These are phyloP conservation scores for Heteromyza rotundicornis DNA, from an alignment of 2,888 invertebrate genomes.

Conservation along the genomic window DNA sequence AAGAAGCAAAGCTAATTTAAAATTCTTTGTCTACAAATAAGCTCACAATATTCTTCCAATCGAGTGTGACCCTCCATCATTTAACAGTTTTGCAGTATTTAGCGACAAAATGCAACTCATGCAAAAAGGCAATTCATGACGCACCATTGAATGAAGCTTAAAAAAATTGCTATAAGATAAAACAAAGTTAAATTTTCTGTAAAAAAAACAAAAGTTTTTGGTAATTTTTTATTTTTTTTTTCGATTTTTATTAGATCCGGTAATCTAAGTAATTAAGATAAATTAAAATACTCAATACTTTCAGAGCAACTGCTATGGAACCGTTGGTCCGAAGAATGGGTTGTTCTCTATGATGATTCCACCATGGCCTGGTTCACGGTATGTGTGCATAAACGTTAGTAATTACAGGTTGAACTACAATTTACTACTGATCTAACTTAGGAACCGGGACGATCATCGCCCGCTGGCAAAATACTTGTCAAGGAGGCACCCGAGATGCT, in stretches of 20 bases:
- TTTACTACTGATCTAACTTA: conserved; percentile 12
- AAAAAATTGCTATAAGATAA: too few species aligned
- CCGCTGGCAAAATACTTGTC: conserved; percentile 66
- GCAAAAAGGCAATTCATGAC: conserved; percentile 13
- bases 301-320: conserved; percentile 78
- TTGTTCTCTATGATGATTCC: conserved; percentile 82
- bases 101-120: conserved; percentile 37
- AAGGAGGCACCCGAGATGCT: conserved; percentile 82
- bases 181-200: too few species aligned
- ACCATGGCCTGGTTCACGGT: conserved; percentile 88
- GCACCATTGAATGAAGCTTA: not conserved
- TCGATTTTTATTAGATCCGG: not conserved
- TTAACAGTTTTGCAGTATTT: conserved; percentile 18
- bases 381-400: too few species aligned
- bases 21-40: not conserved
- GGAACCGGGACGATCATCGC: conserved; percentile 62
- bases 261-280: too few species aligned
- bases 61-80: conserved; percentile 14
- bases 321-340: conserved; percentile 85
- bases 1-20: too few species aligned
- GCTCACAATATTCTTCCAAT: too few species aligned
- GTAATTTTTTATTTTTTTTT: not conserved
- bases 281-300: too few species aligned
- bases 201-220: too few species aligned
- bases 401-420: not conserved